phyloP scores from a whole-genome alignment of 2,888 invertebrate species.

The Microplitis manilae region DNA sequence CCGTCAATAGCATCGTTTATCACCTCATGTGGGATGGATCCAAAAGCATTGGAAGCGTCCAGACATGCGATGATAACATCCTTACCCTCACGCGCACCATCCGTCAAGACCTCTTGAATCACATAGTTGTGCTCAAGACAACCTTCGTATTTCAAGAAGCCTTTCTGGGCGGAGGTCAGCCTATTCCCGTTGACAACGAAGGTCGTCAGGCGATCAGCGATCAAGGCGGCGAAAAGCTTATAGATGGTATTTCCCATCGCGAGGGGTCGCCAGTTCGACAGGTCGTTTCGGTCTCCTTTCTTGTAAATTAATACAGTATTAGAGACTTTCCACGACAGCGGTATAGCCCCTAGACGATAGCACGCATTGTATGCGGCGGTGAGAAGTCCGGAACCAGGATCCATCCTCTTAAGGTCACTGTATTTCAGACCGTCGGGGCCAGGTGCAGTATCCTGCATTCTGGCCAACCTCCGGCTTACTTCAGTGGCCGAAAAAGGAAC shows the following conservation, averaged over 20 bases:
- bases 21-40: conserved; percentile 61
- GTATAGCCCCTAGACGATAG: too few relatives aligned
- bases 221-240: conserved; percentile 52
- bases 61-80: conserved; percentile 61
- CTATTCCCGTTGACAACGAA: background rate
- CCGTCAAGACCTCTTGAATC: conserved; percentile 52
- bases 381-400: too few relatives aligned
- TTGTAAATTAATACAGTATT: too few relatives aligned
- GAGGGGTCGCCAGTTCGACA: conserved; percentile 61
- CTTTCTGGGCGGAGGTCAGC: conserved; percentile 56
- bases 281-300: conserved; percentile 42
- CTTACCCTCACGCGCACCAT: conserved; percentile 42
- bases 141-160: conserved; percentile 60
- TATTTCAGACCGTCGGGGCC: too few relatives aligned
- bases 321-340: too few relatives aligned
- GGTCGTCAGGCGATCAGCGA: conserved; percentile 51
- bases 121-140: conserved; percentile 60
- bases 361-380: too few relatives aligned
- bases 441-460: too few relatives aligned
- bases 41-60: conserved; percentile 67
- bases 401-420: too few relatives aligned
- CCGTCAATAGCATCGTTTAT: conserved; percentile 51
- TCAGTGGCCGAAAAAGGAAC: too few relatives aligned
- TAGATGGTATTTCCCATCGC: conserved; percentile 54
- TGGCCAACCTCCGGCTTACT: too few relatives aligned